Base-by-base conservation (phyloP, 64 coral and sea anemone genomes). In the Montipora cactus region DNA sequence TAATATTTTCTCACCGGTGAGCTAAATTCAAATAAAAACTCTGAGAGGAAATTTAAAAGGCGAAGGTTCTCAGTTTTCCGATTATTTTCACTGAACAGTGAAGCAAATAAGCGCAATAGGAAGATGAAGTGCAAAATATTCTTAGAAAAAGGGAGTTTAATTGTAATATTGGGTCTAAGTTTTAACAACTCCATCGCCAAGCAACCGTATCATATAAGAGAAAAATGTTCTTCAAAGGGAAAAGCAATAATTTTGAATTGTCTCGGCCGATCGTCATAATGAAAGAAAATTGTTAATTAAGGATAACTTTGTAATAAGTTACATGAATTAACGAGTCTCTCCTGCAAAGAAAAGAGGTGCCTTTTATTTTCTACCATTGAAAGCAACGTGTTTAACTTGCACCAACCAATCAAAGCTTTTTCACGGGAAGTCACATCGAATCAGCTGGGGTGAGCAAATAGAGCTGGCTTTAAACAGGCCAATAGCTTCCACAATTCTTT, bases 211-310 rank as follows among this genome's bases (percentile, higher is more conserved):
- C 46, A 0, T 69, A 50, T 11, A 46, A 44, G 61, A 72, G 46
- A 86, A 86, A 49, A 71, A 86, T 86, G 82, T 71, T 86, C 44
- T 62, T 52, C 71, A 22, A 20, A 86, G 44, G 18, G 67, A 86
- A 50, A 51, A 78, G 16, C 16, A 49, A 22, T 50, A 70, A 72
- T 72, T 71, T 68, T 72, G 62, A 23, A 49, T 48, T 71, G 62
- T 72, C 47, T 72, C 45, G 45, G 8, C 45, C 45, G 66, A 86
- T 71, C 71, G 82, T 86, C 25, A 45, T 72, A 69, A 86, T 86
- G 82, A 86, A 72, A 86, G 47, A 86, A 70, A 72, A 72, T 50
- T 50, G 82, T 86, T 86, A 86, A 86, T 86, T 86, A 86, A 86
- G 82, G 64, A 70, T 51, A 51, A 70, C 82, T 68, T 69, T 72